A percentile compares a stretch with the other conserved stretches of the same genome.
Evolutionary conservation across 2,888 invertebrate species (phyloP).

Genomic region (Heliconius ethilla): DNA sequence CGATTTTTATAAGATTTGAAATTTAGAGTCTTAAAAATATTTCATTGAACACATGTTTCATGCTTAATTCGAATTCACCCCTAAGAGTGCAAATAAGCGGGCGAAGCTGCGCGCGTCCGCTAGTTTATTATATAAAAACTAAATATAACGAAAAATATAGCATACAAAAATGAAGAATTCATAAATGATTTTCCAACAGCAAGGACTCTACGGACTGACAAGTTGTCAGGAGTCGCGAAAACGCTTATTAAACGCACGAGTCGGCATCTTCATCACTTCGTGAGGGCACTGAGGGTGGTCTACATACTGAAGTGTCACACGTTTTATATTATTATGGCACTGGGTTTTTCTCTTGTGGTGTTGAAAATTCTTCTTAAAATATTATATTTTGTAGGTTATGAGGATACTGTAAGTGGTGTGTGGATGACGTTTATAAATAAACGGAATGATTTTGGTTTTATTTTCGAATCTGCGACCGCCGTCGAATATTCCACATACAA

Average conservation of each 20-base stretch:
- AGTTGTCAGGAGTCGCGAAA: conserved; percentile 35
- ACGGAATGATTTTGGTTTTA: background rate
- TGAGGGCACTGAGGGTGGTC: conserved; percentile 30
- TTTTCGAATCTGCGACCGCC: no score
- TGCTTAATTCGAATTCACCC: no score
- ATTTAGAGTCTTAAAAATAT: no score
- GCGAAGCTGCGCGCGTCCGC: no score
- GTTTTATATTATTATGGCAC: conserved; percentile 22
- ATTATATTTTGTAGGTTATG: background rate
- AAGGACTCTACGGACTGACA: conserved; percentile 31
- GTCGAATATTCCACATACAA: no score
- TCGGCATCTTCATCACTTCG: conserved; percentile 39
- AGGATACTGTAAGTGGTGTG: background rate
- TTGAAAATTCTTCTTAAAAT: background rate
- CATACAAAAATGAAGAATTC: conserved; percentile 13
- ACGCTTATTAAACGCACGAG: conserved; percentile 32
- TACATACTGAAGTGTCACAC: conserved; percentile 29
- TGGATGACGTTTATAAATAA: background rate
- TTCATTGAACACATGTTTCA: no score
- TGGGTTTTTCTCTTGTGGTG: background rate
- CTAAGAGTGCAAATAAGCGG: no score
- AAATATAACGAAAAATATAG: background rate
- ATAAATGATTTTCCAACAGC: conserved; percentile 20
- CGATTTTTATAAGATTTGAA: no score
- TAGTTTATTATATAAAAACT: no score